Conservation (phyloP, 1,140 invertebrate genomes). For the Sinonovacula constricta region DNA sequence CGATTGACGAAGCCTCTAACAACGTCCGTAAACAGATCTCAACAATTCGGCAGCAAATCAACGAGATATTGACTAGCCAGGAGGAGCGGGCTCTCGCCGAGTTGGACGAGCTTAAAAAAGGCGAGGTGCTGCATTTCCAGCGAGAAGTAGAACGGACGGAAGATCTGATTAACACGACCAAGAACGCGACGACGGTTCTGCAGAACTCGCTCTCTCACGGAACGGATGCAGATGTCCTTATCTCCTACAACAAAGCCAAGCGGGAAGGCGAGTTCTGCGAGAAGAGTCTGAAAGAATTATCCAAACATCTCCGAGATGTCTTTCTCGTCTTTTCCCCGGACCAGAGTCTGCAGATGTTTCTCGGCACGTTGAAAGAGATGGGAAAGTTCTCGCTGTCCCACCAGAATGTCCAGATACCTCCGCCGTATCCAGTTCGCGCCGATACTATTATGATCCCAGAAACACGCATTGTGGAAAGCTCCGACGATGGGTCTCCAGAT, state of each 20-base stretch:
- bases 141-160: conserved; percentile 51
- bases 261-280: conserved; percentile 53
- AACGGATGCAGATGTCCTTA: conserved; percentile 53
- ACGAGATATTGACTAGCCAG: conserved; percentile 51
- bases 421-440: conserved; percentile 49
- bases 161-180: conserved; percentile 53
- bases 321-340: conserved; percentile 52
- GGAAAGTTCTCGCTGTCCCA: conserved; percentile 52
- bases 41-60: conserved; percentile 54
- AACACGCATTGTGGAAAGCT: conserved; percentile 43
- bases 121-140: conserved; percentile 49
- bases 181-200: conserved; percentile 50
- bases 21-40: conserved; percentile 54
- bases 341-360: conserved; percentile 48
- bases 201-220: conserved; percentile 56
- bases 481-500: conserved; percentile 17
- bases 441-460: conserved; percentile 45
- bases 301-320: conserved; percentile 50
- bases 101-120: conserved; percentile 46
- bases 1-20: conserved; percentile 48
- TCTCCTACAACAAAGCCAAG: conserved; percentile 51
- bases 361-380: conserved; percentile 50
- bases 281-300: conserved; percentile 50
- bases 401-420: conserved; percentile 47
- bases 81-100: conserved; percentile 50